Evolutionary conservation across 2,888 invertebrate species (phyloP).

Genomic region (Hyalella azteca): DNA sequence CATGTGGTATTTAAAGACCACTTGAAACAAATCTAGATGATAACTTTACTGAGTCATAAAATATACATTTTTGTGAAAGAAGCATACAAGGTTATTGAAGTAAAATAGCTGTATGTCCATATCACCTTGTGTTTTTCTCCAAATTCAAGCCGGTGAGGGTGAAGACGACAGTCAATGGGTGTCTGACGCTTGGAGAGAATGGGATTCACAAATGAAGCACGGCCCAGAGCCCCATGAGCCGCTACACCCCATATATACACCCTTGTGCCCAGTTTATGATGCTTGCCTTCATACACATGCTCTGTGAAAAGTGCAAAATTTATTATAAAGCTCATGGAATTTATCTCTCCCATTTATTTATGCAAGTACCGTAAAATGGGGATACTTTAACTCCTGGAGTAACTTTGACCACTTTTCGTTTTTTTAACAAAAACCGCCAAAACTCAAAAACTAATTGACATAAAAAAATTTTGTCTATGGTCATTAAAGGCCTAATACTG

Average conservation of each 20-base stretch:
- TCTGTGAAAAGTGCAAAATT: constrained; percentile 35
- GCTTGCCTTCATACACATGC: constrained; percentile 45
- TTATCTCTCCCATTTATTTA: not conserved
- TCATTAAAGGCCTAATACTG: too few species aligned
- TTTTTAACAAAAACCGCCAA: not conserved
- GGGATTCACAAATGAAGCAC: constrained; percentile 50
- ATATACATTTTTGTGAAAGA: not conserved
- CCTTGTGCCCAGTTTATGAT: constrained; percentile 34
- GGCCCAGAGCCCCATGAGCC: constrained; percentile 55
- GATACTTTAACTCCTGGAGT: not conserved
- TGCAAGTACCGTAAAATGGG: not conserved
- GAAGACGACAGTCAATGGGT: not conserved
- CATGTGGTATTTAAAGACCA: not conserved
- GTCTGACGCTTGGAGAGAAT: constrained; percentile 18
- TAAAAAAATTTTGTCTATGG: not conserved
- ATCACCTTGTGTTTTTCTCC: constrained; percentile 48
- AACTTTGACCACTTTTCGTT: not conserved
- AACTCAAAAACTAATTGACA: not conserved
- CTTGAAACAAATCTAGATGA: not conserved
- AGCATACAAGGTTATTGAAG: not conserved
- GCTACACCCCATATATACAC: constrained; percentile 56
- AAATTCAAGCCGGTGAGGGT: constrained; percentile 47
- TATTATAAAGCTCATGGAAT: not conserved
- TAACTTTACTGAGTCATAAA: not conserved
- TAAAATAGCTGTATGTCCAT: not conserved